Conservation (phyloP, 2,113 vertebrate genomes). For the Macaca nemestrina region DNA sequence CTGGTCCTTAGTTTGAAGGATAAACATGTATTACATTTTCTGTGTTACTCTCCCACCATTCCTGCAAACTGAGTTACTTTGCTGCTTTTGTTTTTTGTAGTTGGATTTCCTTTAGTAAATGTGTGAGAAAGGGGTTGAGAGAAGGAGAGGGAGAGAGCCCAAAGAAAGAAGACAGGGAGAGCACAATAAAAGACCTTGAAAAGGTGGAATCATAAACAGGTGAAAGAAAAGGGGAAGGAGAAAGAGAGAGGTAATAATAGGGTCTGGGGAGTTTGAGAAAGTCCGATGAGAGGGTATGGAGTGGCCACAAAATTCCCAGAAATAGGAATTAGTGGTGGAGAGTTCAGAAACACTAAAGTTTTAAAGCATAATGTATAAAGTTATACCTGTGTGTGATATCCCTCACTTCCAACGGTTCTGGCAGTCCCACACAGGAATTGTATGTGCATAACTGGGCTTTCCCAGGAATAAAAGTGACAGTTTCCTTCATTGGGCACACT, state of each 20-base stretch:
- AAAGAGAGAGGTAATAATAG: background rate
- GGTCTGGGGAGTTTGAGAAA: background rate
- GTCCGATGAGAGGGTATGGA: background rate
- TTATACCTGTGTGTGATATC: background rate
- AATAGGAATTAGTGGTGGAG: background rate
- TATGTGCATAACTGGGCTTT: background rate
- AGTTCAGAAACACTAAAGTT: background rate
- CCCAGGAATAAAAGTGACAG: slow-evolving; percentile 68
- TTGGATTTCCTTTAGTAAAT: background rate
- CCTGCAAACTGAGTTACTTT: background rate
- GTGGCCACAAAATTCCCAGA: background rate
- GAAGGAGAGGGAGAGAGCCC: background rate
- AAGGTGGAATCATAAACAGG: background rate
- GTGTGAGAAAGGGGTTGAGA: background rate
- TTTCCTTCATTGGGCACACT: slow-evolving; percentile 72
- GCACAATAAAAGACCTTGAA: background rate
- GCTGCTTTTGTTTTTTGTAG: background rate
- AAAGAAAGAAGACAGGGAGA: background rate
- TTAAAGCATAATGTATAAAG: background rate
- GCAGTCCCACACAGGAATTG: background rate
- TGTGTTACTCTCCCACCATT: background rate
- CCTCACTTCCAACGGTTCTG: background rate
- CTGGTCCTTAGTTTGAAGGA: background rate
- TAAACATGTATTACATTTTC: background rate
- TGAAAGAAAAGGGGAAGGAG: background rate